Evolutionary conservation across 1,140 invertebrate species (phyloP), one percentile per base, ranked within the genome.

Genomic region (Aphelinus certus): DNA sequence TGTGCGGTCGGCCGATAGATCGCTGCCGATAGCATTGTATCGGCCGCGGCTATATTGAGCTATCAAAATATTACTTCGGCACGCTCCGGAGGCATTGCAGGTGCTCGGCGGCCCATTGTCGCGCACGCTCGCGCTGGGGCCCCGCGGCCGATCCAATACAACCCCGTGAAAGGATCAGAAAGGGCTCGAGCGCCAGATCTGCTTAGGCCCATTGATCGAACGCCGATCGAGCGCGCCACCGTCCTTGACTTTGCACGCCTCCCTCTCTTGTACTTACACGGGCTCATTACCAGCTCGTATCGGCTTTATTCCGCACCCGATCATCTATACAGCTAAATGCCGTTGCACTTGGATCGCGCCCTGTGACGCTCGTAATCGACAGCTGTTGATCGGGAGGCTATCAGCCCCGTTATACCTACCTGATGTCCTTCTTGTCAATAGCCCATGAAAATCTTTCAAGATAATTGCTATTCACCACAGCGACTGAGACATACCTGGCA

Each of bases 11-110:
- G 60, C 67, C 69, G 68, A 79, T 79, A 82, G 78, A 81, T 82
- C 80, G 80, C 77, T 71, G 77, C 77, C 81, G 83, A 86, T 86
- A 83, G 80, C 81, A 82, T 86, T 86, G 85, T 85, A 26, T 26
- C n/a, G 49, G 9, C 75, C 60, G 4, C 73, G 58, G 46, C 2
- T 56, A 78, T 80, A 86, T 87, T 85, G 82, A 86, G 82, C 85
- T 81, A 84, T 85, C 85, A 85, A 84, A 85, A 84, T 83, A 86
- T 84, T 84, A 82, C 83, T 83, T 81, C 63, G 26, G 65, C 79
- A 67, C 60, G 60, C 57, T 77, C 79, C 79, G 79, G 79, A 26
- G 26, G 26, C 26, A 26, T 26, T 26, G 26, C 26, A 26, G 26
- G 26, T 26, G 26, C 26, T 26, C 26, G 26, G 26, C 26, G 26